phyloP scores from a whole-genome alignment of 2,888 invertebrate species.

The Empis stercorea region DNA sequence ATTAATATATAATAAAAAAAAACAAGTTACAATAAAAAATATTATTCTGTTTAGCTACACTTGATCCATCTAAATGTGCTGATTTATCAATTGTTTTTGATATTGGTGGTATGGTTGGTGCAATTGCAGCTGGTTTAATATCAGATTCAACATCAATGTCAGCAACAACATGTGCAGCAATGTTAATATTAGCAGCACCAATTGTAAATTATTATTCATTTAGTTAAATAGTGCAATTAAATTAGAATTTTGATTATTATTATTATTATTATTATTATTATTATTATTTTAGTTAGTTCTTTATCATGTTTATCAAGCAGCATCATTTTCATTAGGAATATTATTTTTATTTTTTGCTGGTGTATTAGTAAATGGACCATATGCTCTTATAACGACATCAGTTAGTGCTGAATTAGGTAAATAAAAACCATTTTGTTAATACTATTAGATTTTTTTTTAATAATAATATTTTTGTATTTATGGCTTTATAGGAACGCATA shows the following conservation, averaged over 20 bases:
- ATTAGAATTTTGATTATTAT: slow-evolving; percentile 2
- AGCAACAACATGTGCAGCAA: slow-evolving; percentile 72
- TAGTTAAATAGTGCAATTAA: not conserved
- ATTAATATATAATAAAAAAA: not conserved
- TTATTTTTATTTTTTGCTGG: slow-evolving; percentile 61
- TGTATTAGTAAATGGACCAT: slow-evolving; percentile 85
- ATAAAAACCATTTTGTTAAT: not conserved
- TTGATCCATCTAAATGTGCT: slow-evolving; percentile 56
- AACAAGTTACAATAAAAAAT: not conserved
- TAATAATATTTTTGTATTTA: not conserved
- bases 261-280: slow-evolving; percentile 1
- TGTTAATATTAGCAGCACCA: slow-evolving; percentile 71
- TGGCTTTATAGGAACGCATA: slow-evolving; percentile 54
- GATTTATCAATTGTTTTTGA: slow-evolving; percentile 72
- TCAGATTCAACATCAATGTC: slow-evolving; percentile 75
- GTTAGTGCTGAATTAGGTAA: slow-evolving; percentile 78
- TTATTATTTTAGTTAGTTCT: slow-evolving; percentile 53
- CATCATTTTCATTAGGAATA: slow-evolving; percentile 48
- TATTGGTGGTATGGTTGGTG: slow-evolving; percentile 83
- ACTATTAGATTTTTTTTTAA: not conserved
- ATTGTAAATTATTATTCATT: slow-evolving; percentile 45
- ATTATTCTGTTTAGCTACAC: slow-evolving; percentile 44
- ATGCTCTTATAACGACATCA: slow-evolving; percentile 90
- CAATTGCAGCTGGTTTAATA: slow-evolving; percentile 72
- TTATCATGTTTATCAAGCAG: slow-evolving; percentile 61